Evolutionary conservation across 2,888 invertebrate genomes (phyloP).

Genomic region (Antheraea assamensis): DNA sequence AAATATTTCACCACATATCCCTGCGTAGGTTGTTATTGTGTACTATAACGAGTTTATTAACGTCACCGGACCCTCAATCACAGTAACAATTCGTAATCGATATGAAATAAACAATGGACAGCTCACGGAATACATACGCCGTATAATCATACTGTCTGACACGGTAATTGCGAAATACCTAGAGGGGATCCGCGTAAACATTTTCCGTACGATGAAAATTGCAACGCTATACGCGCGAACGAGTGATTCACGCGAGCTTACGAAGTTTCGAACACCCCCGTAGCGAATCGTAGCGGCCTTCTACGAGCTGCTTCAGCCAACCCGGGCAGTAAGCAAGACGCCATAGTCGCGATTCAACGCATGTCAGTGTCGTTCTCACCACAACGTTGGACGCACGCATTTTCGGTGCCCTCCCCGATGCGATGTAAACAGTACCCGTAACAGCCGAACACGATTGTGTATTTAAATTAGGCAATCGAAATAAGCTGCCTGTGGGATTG

Average conservation of each 20-base stretch:
- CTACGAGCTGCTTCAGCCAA: constrained; percentile 25
- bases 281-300: constrained; percentile 52
- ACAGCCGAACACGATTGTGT: constrained; percentile 56
- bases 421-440: constrained; percentile 49
- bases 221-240: constrained; percentile 23
- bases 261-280: constrained; percentile 62
- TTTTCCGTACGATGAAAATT: constrained; percentile 46
- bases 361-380: constrained; percentile 59
- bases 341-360: background rate
- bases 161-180: constrained; percentile 10
- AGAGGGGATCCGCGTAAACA: constrained; percentile 34
- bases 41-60: constrained; percentile 3
- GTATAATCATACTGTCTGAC: background rate
- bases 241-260: constrained; percentile 65
- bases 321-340: constrained; percentile 16
- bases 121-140: background rate
- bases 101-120: constrained; percentile 1
- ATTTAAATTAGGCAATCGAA: constrained; percentile 60
- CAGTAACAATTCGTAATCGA: background rate
- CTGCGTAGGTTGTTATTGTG: constrained; percentile 21
- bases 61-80: constrained; percentile 11
- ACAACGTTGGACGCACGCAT: constrained; percentile 54
- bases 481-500: constrained; percentile 59
- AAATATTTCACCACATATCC: constrained; percentile 42
- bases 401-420: constrained; percentile 35